Base-by-base conservation (phyloP, 2,888 invertebrate genomes). In the Lasioglossum morio region DNA sequence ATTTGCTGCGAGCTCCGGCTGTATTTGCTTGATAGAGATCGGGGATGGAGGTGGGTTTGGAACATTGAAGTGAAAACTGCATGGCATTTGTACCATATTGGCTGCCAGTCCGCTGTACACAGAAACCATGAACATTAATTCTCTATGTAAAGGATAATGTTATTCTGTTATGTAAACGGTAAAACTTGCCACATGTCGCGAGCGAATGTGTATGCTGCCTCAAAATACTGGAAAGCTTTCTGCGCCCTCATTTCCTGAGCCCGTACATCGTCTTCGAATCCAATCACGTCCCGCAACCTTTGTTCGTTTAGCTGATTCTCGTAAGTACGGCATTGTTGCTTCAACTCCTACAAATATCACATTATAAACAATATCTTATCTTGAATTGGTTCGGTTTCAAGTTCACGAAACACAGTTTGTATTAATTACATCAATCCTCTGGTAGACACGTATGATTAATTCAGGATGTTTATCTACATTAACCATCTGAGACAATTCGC, bases 181-280 rank as follows among this genome's bases (percentile, higher is more conserved):
- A 8, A 66, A 79, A 69, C 84, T 91, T 86, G 92, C 94, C 94
- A 94, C 73, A 93, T 87, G 75, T 94, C 93, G 46, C 94, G 92
- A 0, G 94, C 89, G 60, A 91, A 94, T 19, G 76, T 85, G 80
- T 94, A 95, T 60, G 94, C 89, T 19, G 91, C 75, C 73, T 95
- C 92, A 12, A 95, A 94, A 78, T 91, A 91, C 19, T 89, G 84
- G 23, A 95, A 93, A 60, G 93, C 94, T 75, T 84, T 85, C 4
- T 84, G 77, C 3, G 94, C 94, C 63, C 92, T 91, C 4, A 53
- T 79, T 63, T 93, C 88, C 43, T 89, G 87, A 70, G 92, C 92
- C 63, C 75, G 70, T 3, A 77, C 19, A 70, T 90, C 81, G 16
- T 86, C 43, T 73, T 87, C 90, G 2, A 34, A 23, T 16, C 92